Percentiles rank a stretch among this genome's conserved stretches.
Conservation (phyloP, 2,113 vertebrate species). For the Coptodon rendalli region DNA sequence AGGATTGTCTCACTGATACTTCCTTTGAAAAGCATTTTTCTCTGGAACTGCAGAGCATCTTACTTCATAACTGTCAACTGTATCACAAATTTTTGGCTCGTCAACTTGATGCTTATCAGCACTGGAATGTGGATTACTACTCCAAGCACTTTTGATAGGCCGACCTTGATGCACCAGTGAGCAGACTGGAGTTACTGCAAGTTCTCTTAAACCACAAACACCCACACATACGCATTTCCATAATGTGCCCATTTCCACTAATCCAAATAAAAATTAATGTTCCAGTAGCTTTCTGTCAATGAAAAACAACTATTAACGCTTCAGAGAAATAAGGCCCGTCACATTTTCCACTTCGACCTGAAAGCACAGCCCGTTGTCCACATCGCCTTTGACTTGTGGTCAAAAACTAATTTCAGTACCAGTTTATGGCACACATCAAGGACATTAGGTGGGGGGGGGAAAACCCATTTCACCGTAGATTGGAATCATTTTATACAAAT, state of each 20-base stretch:
- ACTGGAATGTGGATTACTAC: background rate
- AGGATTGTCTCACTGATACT: background rate
- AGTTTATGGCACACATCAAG: background rate
- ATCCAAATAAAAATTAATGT: background rate
- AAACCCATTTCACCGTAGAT: rapidly evolving
- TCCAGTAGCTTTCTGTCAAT: background rate
- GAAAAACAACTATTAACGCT: background rate
- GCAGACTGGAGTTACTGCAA: background rate
- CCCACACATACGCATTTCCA: background rate
- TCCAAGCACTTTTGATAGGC: background rate
- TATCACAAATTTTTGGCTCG: background rate
- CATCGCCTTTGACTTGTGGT: background rate
- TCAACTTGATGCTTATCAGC: background rate
- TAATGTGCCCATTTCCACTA: background rate
- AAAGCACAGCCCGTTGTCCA: background rate
- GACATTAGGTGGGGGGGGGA: background rate
- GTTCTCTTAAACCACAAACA: background rate
- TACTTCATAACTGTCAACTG: background rate
- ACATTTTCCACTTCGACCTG: background rate
- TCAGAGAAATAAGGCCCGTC: background rate
- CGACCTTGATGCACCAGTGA: background rate
- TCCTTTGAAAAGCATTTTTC: background rate
- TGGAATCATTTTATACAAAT: background rate
- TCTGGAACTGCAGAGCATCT: background rate
- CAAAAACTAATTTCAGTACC: background rate